These are phyloP conservation scores for Ianthella basta DNA, from an alignment of 37 sponge, comb jelly and placozoan species.

Conservation along the genomic window DNA sequence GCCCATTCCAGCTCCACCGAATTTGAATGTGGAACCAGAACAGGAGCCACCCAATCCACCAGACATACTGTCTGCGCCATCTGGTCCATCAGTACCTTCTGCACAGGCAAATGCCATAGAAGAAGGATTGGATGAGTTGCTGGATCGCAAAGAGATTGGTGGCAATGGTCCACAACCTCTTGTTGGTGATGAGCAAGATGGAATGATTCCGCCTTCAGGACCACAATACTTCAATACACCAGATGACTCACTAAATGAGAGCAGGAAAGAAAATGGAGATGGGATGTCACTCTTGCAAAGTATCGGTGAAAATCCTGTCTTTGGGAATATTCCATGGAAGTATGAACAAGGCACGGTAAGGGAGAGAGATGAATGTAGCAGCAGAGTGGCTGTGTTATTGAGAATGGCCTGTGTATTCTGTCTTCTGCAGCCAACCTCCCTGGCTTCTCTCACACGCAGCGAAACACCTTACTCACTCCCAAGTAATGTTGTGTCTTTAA, in stretches of 20 bases:
- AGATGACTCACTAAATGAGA: background rate
- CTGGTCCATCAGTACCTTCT: background rate
- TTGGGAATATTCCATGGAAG: constrained; percentile 18
- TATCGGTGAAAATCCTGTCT: background rate
- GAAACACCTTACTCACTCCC: too few relatives aligned
- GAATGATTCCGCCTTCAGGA: constrained; percentile 7
- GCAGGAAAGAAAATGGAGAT: background rate
- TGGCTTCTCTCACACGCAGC: too few relatives aligned
- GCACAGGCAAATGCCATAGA: background rate
- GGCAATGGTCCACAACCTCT: too few relatives aligned
- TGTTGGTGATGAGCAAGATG: too few relatives aligned
- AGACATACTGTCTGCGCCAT: background rate
- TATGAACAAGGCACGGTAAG: background rate
- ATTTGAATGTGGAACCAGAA: background rate
- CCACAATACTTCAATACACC: background rate
- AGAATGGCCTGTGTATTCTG: too few relatives aligned
- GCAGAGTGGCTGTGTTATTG: too few relatives aligned
- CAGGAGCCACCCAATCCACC: background rate
- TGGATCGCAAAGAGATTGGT: too few relatives aligned
- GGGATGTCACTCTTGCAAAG: background rate
- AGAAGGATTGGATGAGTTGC: background rate
- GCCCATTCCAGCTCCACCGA: background rate
- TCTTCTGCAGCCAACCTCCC: too few relatives aligned
- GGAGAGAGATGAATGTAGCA: background rate
- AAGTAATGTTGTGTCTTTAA: background rate